Base-by-base conservation (phyloP, 1,140 invertebrate genomes). In the Pentalonia nigronervosa region DNA sequence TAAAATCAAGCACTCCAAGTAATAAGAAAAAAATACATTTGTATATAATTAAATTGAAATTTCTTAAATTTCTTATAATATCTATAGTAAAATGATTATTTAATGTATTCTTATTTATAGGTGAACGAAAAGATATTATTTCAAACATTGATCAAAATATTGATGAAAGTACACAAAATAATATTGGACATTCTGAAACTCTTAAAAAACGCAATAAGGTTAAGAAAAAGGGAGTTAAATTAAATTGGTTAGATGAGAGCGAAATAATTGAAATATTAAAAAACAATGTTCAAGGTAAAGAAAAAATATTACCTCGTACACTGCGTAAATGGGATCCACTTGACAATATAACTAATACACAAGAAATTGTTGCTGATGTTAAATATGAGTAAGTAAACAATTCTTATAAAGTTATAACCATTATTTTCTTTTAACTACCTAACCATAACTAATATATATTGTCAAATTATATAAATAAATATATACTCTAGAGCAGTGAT, bases 1-100 rank as follows among this genome's bases (percentile, higher is more conserved):
- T 86, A 25, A 93, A 56, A 86, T 41, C 81, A 0, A 36, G 47
- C 14, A 92, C 50, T 81, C 47, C n/a, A 84, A 20, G 91, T 92
- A 92, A 21, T 17, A 17, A 7, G 17, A 76, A n/a, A 67, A 7
- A n/a, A 20, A n/a, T 2, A 25, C 53, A 23, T 25, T 30, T 45
- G 1, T 25, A 0, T 30, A 30, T 0, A 67, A 67, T n/a, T 30
- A n/a, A 30, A n/a, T 30, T 14, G 9, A 76, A 76, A n/a, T n/a
- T 67, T 11, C 11, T 67, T 67, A 67, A 11, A 47, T 86, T 86
- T 30, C 11, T 30, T 47, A 41, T 4, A 47, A n/a, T 47, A n/a
- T 86, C 21, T 41, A 47, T 17, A 17, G 30, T 47, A 25, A 45
- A 86, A 36, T n/a, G 14, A 76, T 76, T 34, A 34, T 76, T 7